Evolutionary conservation across 2,797 vertebrate species (phyloP).

Genomic region (Tapera naevia): DNA sequence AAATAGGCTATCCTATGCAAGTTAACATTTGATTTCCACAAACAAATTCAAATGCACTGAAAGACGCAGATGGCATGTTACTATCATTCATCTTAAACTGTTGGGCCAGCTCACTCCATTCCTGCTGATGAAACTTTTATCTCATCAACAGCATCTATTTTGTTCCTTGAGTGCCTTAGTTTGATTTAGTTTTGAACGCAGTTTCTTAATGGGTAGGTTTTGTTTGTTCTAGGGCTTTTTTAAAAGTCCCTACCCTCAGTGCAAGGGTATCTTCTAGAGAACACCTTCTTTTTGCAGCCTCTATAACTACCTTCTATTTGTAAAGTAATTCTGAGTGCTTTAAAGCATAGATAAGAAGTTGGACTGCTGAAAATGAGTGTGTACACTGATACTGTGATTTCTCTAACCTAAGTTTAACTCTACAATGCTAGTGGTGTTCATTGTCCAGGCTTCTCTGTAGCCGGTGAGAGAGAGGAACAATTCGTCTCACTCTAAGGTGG

Average conservation of each 20-base stretch:
- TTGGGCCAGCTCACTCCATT: not conserved
- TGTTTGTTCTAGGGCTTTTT: not conserved
- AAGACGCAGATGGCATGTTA: not conserved
- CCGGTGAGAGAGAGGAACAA: not conserved
- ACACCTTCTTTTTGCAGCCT: not conserved
- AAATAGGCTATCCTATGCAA: not conserved
- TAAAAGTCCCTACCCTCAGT: not conserved
- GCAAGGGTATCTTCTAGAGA: not conserved
- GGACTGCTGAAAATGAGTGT: not conserved
- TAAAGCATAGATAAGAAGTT: not conserved
- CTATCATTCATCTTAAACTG: not conserved
- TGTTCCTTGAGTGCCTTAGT: not conserved
- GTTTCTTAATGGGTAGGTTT: not conserved
- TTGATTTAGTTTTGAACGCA: not conserved
- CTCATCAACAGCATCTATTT: not conserved
- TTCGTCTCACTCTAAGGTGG: not conserved
- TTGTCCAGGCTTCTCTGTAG: not conserved
- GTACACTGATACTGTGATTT: not conserved
- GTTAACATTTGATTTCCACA: slow-evolving; percentile 31
- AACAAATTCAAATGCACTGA: slow-evolving; percentile 7
- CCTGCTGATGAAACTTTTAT: slow-evolving; percentile 6
- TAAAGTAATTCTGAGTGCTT: not conserved
- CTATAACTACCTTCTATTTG: not conserved
- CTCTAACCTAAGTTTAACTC: not conserved
- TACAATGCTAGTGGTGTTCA: not conserved